Evolutionary conservation across 2,797 vertebrate species (phyloP).

Genomic region (Tinamus major): DNA sequence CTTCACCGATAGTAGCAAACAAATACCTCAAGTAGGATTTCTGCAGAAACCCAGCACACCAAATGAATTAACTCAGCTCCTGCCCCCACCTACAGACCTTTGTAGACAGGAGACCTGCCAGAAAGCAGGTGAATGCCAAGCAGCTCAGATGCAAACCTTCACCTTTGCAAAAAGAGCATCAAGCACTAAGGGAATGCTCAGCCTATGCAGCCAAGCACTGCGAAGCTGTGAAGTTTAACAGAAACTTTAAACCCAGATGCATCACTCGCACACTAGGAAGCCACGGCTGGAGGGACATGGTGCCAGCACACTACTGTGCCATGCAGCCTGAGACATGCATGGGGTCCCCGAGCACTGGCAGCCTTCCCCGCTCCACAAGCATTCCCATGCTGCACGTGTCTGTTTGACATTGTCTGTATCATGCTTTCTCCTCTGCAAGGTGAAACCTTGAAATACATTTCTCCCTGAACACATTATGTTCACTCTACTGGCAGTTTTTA

Average conservation of each 20-base stretch:
- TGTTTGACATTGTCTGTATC: background rate
- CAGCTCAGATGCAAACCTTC: constrained; percentile 20
- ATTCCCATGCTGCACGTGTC: background rate
- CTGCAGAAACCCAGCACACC: background rate
- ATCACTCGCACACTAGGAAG: background rate
- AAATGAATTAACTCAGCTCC: constrained; percentile 60
- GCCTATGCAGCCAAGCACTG: background rate
- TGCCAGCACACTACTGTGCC: rapidly evolving
- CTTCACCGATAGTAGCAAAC: background rate
- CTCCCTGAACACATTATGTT: background rate
- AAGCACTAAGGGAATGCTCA: background rate
- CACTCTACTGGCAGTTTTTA: background rate
- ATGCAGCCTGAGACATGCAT: background rate
- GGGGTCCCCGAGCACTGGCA: background rate
- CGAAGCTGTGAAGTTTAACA: background rate
- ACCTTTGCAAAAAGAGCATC: background rate
- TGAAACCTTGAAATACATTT: background rate
- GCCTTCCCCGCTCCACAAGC: rapidly evolving
- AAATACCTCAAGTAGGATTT: constrained; percentile 42
- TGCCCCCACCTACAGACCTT: background rate
- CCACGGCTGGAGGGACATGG: background rate
- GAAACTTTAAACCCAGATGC: background rate
- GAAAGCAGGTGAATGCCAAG: background rate
- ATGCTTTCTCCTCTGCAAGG: background rate
- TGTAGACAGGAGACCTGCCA: constrained; percentile 1